Percentiles rank a stretch among this genome's conserved stretches.
phyloP scores from a whole-genome alignment of 35 echinoderm and acorn worm species.

The Lytechinus variegatus region DNA sequence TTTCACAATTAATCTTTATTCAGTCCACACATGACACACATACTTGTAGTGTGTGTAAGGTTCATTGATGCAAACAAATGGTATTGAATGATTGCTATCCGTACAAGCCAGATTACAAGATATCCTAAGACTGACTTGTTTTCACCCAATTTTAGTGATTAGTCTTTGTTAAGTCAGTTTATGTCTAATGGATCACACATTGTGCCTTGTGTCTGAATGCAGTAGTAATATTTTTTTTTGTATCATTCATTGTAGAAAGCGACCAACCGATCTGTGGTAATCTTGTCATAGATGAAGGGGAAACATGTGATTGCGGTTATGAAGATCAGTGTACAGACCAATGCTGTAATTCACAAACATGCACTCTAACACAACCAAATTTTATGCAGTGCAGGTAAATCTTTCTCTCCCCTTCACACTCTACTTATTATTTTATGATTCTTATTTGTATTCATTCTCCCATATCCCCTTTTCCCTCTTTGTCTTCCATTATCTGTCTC shows the following conservation, averaged over 20 bases:
- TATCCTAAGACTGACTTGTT: too few species aligned
- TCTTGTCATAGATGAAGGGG: slow-evolving; percentile 79
- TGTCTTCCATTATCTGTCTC: neutral
- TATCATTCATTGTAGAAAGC: slow-evolving; percentile 49
- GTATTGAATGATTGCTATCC: too few species aligned
- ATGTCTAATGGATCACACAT: too few species aligned
- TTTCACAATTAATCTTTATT: too few species aligned
- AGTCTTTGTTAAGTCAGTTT: too few species aligned
- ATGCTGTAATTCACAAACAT: slow-evolving; percentile 61
- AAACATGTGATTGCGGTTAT: slow-evolving; percentile 97
- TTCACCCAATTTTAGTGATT: too few species aligned
- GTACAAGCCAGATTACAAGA: too few species aligned
- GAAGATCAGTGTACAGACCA: slow-evolving; percentile 79
- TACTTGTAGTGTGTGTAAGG: too few species aligned
- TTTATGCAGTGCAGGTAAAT: slow-evolving; percentile 80
- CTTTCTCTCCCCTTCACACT: neutral
- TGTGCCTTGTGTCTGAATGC: too few species aligned
- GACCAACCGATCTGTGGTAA: slow-evolving; percentile 88
- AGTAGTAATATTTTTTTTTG: too few species aligned
- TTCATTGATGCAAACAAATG: too few species aligned
- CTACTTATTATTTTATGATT: neutral
- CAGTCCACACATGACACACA: too few species aligned
- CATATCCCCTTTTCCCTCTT: neutral
- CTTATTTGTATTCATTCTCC: neutral
- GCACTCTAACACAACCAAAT: slow-evolving; percentile 14